phyloP scores from a whole-genome alignment of 1,140 invertebrate species.

The Drosophila neocordata region DNA sequence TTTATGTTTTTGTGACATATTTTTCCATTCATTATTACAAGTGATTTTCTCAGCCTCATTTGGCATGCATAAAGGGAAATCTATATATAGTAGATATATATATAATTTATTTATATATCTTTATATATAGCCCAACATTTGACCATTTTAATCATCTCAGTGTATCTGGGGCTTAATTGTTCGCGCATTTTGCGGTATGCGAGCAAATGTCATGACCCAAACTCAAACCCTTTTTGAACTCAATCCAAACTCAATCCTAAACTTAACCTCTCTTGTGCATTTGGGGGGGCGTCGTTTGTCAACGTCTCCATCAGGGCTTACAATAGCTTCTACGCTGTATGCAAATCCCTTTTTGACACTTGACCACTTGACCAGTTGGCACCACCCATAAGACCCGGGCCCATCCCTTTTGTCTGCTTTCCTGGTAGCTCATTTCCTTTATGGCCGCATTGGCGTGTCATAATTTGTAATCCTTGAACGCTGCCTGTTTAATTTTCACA shows the following conservation, averaged over 20 bases:
- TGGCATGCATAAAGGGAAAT: conserved; percentile 61
- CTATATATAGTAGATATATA: conserved; percentile 53
- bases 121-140: conserved; percentile 9
- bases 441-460: conserved; percentile 66
- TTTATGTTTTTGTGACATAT: neutral
- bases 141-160: conserved; percentile 64
- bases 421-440: conserved; percentile 59
- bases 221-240: conserved; percentile 30
- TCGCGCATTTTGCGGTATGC: conserved; percentile 65
- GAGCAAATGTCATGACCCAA: conserved; percentile 44
- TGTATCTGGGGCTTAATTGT: conserved; percentile 35
- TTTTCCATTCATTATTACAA: conserved; percentile 48
- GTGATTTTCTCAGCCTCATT: conserved; percentile 70
- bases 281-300: neutral
- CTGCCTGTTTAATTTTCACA: conserved; percentile 78
- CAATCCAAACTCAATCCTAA: conserved; percentile 33
- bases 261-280: neutral
- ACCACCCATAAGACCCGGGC: neutral
- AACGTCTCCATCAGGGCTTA: conserved; percentile 28
- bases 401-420: neutral
- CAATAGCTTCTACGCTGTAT: conserved; percentile 34
- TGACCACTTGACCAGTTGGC: conserved; percentile 67
- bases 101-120: conserved; percentile 2
- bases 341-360: conserved; percentile 80
- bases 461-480: conserved; percentile 79